Conservation (phyloP, 2,797 vertebrate species). For the Lagorchestes hirsutus region DNA sequence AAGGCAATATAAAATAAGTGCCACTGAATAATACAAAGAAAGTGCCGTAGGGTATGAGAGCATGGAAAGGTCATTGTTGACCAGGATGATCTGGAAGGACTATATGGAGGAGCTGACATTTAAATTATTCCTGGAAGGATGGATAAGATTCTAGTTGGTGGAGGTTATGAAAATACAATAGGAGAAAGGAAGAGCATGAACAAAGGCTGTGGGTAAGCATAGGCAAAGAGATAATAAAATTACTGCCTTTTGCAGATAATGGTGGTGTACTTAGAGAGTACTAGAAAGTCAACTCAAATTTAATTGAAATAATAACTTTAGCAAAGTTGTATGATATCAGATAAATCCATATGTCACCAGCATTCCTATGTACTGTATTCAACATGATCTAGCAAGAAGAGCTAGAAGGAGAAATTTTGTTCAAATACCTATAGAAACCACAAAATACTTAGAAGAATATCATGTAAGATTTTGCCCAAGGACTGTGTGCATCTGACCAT, state of each 20-base stretch:
- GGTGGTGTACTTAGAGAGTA: neutral
- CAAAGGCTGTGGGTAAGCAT: neutral
- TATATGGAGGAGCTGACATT: neutral
- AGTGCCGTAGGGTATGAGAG: neutral
- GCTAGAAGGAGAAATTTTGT: neutral
- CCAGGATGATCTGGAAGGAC: neutral
- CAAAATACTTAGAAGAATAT: neutral
- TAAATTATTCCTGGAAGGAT: neutral
- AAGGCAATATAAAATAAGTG: neutral
- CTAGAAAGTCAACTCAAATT: neutral
- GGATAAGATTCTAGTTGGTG: neutral
- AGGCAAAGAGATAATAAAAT: neutral
- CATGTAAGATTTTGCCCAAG: neutral
- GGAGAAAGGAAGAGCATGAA: neutral
- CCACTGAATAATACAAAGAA: neutral
- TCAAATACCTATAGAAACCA: neutral
- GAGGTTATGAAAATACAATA: neutral
- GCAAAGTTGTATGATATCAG: neutral
- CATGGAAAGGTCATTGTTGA: neutral
- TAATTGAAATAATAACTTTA: neutral
- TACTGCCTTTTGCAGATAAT: neutral
- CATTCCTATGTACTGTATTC: neutral
- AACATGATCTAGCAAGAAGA: neutral
- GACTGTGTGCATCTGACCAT: neutral
- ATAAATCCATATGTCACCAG: neutral